A percentile compares a stretch with the other conserved stretches of the same genome.
Evolutionary conservation across 2,113 vertebrate species (phyloP).

Genomic region (Odontesthes bonariensis): DNA sequence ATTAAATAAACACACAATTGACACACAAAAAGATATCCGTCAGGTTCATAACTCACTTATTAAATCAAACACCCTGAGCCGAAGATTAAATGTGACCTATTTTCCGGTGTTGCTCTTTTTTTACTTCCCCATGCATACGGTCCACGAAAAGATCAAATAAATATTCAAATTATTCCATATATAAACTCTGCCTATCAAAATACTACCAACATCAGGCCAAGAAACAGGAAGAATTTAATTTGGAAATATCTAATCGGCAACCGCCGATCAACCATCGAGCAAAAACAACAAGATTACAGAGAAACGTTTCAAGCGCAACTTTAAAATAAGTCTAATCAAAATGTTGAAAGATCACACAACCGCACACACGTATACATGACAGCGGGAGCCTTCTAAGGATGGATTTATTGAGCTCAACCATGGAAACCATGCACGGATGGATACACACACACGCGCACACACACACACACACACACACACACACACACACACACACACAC

Average conservation of each 20-base stretch:
- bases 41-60: background rate
- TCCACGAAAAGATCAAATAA: constrained; percentile 12
- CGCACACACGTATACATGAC: constrained; percentile 9
- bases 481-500: background rate
- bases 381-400: constrained; percentile 44
- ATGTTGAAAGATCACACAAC: background rate
- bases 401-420: constrained; percentile 47
- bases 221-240: background rate
- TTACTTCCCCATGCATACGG: background rate
- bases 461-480: background rate
- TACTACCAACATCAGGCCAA: constrained; percentile 7
- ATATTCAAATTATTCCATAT: constrained; percentile 12
- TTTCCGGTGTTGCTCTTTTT: background rate
- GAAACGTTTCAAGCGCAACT: constrained; percentile 15
- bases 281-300: constrained; percentile 1
- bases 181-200: constrained; percentile 1
- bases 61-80: background rate
- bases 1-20: no score
- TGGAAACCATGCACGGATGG: constrained; percentile 19
- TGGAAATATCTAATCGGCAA: constrained; percentile 9
- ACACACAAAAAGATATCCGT: no score
- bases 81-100: background rate
- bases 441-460: background rate
- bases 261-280: constrained; percentile 29
- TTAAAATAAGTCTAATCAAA: constrained; percentile 36